phyloP scores from a whole-genome alignment of 2,113 vertebrate genomes.

The Laterallus jamaicensis region DNA sequence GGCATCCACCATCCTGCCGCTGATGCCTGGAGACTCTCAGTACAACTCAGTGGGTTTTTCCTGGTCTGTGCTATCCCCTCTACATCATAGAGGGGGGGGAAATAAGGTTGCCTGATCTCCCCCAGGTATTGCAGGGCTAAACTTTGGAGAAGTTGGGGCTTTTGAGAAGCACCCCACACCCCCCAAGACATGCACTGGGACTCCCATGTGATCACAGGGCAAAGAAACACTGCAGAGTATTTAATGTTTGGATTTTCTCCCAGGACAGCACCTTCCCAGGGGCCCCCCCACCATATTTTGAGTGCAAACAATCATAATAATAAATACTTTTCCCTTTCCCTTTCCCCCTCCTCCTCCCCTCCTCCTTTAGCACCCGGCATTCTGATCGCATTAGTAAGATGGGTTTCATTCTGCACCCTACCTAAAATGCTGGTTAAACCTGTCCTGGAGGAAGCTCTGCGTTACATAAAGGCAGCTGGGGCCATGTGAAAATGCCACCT shows the following conservation, averaged over 20 bases:
- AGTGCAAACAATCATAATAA: background rate
- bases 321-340: background rate
- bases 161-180: background rate
- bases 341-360: background rate
- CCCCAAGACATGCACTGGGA: background rate
- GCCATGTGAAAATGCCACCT: conserved; percentile 53
- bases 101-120: background rate
- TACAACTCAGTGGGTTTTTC: background rate
- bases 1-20: background rate
- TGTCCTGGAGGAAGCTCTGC: conserved; percentile 35
- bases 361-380: conserved; percentile 12
- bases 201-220: background rate
- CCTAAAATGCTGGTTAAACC: conserved; percentile 61
- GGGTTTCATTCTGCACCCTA: conserved; percentile 53
- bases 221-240: background rate
- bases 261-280: background rate
- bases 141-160: background rate
- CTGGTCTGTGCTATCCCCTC: background rate
- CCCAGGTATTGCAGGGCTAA: background rate
- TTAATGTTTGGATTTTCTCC: background rate
- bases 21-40: rapidly evolving
- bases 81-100: background rate
- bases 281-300: background rate
- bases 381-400: conserved; percentile 59
- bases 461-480: conserved; percentile 34